Evolutionary conservation across 2,888 invertebrate genomes (phyloP), one percentile per base, ranked within the genome.

Genomic region (Siphonodentalium dalli): DNA sequence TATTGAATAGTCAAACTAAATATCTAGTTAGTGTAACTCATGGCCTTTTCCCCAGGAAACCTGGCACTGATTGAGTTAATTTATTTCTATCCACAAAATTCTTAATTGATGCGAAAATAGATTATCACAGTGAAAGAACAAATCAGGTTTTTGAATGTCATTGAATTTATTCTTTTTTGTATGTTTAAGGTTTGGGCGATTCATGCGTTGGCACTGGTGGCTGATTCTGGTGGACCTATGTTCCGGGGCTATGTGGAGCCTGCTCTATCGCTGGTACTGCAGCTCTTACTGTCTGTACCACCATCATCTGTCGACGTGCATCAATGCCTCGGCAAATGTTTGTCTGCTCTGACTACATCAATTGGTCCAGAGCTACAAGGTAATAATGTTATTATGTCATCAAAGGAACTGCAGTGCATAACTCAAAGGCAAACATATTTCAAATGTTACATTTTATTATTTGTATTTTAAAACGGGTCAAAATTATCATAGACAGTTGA

Each of bases 191-290:
- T 95, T 28, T 99, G 98, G 98, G 91, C 98, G 0, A 84, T 99
- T 13, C 95, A 98, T 84, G 96, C 98, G 0, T 84, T 99, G 23
- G 92, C 95, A 0, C 86, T 98, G 61, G 91, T 99, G 56, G 96
- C 95, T 3, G 97, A 98, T 82, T 96, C 97, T 0, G 96, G 98
- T 1, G 99, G 99, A 0, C 98, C 99, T 0, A 97, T 99, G 95
- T 99, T 99, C 85, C 87, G 97, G 21, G 89, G 93, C 24, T 99
- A 95, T 82, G 96, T 98, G 18, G 98, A 99, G 77, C 93, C 95
- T 0, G 91, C 94, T 0, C 85, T 99, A 48, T 91, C 91, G 9
- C 85, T 96, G 44, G 90, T 92, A n/a, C 83, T 99, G 54, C 93
- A 94, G 75, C 85, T 97, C 47, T 84, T 96, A 46, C 86, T 96